Evolutionary conservation across 2,113 vertebrate species (phyloP).

Genomic region (Bufo gargarizans): DNA sequence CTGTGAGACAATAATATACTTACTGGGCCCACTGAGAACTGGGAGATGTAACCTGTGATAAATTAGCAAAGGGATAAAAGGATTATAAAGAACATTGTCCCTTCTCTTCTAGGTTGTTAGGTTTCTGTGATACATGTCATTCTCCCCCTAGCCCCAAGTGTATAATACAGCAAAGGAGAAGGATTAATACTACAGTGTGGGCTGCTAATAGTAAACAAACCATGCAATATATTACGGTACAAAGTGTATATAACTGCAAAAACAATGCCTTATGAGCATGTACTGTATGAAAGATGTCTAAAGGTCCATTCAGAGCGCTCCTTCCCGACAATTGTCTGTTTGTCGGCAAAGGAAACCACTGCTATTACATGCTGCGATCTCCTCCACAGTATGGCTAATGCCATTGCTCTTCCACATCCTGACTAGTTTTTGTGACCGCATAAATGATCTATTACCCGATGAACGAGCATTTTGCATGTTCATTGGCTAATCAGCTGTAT

Average conservation of each 20-base stretch:
- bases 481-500: too few relatives aligned
- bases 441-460: too few relatives aligned
- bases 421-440: too few relatives aligned
- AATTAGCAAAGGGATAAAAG: slow-evolving; percentile 72
- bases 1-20: slow-evolving; percentile 82
- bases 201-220: neutral
- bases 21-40: slow-evolving; percentile 71
- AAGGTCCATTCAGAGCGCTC: too few relatives aligned
- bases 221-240: neutral
- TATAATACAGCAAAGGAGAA: neutral
- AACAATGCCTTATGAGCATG: too few relatives aligned
- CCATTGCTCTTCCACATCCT: too few relatives aligned
- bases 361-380: too few relatives aligned
- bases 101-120: neutral
- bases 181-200: neutral
- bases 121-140: neutral
- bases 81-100: neutral
- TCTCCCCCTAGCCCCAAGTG: neutral
- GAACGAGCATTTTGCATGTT: too few relatives aligned
- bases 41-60: slow-evolving; percentile 77
- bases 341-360: too few relatives aligned
- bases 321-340: too few relatives aligned
- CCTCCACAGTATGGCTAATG: too few relatives aligned
- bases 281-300: too few relatives aligned
- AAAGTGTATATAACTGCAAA: neutral